Evolutionary conservation across 2,797 vertebrate genomes (phyloP), one percentile per base, ranked within the genome.

Genomic region (Malurus leucopterus): DNA sequence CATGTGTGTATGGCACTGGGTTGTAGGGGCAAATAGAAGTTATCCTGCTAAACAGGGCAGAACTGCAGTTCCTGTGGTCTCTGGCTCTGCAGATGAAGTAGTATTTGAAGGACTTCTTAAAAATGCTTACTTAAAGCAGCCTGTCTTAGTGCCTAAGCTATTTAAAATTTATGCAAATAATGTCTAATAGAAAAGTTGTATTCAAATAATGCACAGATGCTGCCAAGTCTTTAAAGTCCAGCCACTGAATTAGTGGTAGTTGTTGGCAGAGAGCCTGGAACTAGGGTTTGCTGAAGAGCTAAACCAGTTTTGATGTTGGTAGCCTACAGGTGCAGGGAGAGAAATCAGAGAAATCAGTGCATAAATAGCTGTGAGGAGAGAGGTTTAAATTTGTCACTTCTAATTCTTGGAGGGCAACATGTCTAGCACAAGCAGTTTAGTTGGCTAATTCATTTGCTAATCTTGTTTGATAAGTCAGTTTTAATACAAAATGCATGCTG

Each of bases 201-300:
- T 92, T 84, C 85, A 84, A 84, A 84, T 93, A 81, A 73, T 16
- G 46, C n/a, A 29, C 36, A 40, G 49, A n/a, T 69, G 34, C 61
- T 89, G 83, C 88, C 83, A 93, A 93, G 80, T 57, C 88, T 92
- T 94, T 88, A 50, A 93, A 93, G 89, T 88, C 49, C 63, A 63
- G 62, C 51, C 53, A 8, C 49, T 67, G 63, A 62, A 59, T 72
- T 88, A 46, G 79, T 84, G 71, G 53, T 84, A 53, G 57, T 50
- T 54, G 64, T 82, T 92, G 95, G 86, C 88, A 67, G 49, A 61
- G 61, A 34, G 77, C 80, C 80, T 70, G 34, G 73, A 88, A 71
- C 12, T 34, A 18, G 43, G 38, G 67, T 59, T 91, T 82, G 74
- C 49, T 73, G 53, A 78, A 89, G 74, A 92, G 63, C 86, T 89